Evolutionary conservation across 2,888 invertebrate genomes (phyloP), one percentile per base, ranked within the genome.

Genomic region (Priocnemis perturbator): DNA sequence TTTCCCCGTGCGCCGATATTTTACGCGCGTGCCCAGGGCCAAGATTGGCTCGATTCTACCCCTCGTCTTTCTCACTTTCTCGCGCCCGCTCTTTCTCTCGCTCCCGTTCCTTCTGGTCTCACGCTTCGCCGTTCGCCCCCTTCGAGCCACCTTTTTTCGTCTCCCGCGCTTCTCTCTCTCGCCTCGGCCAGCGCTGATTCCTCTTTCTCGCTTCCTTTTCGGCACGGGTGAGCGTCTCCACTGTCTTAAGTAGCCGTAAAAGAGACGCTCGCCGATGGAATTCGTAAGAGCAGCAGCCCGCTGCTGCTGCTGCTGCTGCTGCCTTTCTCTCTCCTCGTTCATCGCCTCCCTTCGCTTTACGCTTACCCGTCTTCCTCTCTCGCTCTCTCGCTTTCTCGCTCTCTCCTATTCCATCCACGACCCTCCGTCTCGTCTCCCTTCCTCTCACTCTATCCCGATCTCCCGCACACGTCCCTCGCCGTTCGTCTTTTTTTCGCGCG

Each of bases 1-100:
- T 87, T 86, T 86, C 85, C 85, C 85, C 83, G 80, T 83, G 73
- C 85, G 81, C 84, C 83, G 82, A 86, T 87, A 86, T 86, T 86
- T 86, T 85, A 86, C 83, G 86, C 85, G 83, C 85, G 85, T 85
- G 87, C 84, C 83, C 76, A 72, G 80, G 77, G 77, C 81, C 77
- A 83, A 85, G 85, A 87, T 86, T 86, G 86, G 82, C 83, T 81
- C 71, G 77, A 81, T 73, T 74, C 80, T 74, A 73, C 71, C 62
- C 50, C 19, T 9, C 17, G n/a, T 19, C 30, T 60, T 57, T 66
- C 66, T 65, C 57, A 19, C 45, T 55, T 56, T 23, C 48, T 30
- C 37, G 1, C 14, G 7, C 37, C 20, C 37, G 1, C 14, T 3
- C 37, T 15, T 44, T 26, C 17, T 56, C 11, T 47, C 58, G 64